Evolutionary conservation across 2,888 invertebrate genomes (phyloP).

Genomic region (Leucania comma): DNA sequence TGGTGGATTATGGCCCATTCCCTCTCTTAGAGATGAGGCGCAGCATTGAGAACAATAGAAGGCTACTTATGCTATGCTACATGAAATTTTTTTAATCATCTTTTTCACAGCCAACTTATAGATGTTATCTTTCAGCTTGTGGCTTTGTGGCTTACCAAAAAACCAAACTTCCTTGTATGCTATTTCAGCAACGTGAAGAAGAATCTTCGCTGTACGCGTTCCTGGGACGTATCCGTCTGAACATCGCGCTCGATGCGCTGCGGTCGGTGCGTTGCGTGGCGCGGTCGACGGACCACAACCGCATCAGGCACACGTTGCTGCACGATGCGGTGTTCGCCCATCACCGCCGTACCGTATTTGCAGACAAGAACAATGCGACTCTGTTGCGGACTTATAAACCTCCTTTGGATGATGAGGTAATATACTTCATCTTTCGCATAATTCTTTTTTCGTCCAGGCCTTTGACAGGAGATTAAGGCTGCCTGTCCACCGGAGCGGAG

Average conservation of each 20-base stretch:
- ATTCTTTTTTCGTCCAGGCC: neutral
- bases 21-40: no score
- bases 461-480: no score
- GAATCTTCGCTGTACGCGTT: constrained; percentile 81
- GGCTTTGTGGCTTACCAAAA: no score
- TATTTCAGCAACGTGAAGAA: constrained; percentile 70
- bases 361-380: constrained; percentile 57
- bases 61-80: no score
- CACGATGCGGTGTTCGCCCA: constrained; percentile 80
- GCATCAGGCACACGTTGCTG: constrained; percentile 71
- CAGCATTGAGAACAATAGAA: no score
- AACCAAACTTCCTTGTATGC: neutral
- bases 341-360: constrained; percentile 69
- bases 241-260: constrained; percentile 81
- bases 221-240: constrained; percentile 79
- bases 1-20: no score
- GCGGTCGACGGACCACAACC: constrained; percentile 75
- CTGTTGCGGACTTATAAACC: constrained; percentile 77
- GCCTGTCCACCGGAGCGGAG: no score
- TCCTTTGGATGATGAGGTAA: constrained; percentile 78
- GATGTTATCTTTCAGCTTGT: no score
- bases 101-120: no score
- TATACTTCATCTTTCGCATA: neutral
- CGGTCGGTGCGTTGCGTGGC: constrained; percentile 78
- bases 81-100: no score